Evolutionary conservation across 2,888 invertebrate genomes (phyloP).

Genomic region (Ptychoptera contaminata): DNA sequence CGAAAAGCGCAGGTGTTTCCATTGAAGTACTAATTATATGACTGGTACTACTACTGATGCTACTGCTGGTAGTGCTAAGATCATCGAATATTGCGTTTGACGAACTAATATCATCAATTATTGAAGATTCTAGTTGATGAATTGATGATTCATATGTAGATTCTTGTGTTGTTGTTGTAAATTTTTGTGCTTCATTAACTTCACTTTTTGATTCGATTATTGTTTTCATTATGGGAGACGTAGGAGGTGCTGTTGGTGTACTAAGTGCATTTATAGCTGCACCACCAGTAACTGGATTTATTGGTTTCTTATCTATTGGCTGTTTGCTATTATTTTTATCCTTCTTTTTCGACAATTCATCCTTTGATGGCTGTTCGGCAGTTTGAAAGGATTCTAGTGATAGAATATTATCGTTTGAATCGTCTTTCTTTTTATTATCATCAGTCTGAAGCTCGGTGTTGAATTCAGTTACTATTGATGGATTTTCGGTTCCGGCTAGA

Average conservation of each 20-base stretch:
- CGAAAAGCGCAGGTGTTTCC: too few species aligned
- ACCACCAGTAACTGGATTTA: constrained; percentile 12
- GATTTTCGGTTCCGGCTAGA: constrained; percentile 12
- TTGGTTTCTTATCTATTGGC: constrained; percentile 12
- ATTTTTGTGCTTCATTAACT: constrained; percentile 17
- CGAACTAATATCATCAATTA: too few species aligned
- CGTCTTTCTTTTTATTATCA: constrained; percentile 20
- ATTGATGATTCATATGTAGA: constrained; percentile 9
- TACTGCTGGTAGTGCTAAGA: too few species aligned
- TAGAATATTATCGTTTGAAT: constrained; percentile 23
- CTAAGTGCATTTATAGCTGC: constrained; percentile 6
- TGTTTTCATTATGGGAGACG: constrained; percentile 14
- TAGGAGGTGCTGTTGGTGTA: constrained; percentile 20
- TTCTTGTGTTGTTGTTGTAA: constrained; percentile 8
- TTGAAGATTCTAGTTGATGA: too few species aligned
- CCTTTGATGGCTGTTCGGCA: constrained; percentile 15
- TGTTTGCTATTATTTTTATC: constrained; percentile 7
- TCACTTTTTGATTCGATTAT: constrained; percentile 21
- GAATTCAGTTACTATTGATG: too few species aligned
- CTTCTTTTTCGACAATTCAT: background rate
- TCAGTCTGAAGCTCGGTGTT: constrained; percentile 10
- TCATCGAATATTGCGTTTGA: too few species aligned
- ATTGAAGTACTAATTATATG: too few species aligned
- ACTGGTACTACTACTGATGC: too few species aligned
- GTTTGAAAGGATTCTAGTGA: constrained; percentile 17